Conservation (phyloP, 2,797 vertebrate species). For the Lepus oiostolus region DNA sequence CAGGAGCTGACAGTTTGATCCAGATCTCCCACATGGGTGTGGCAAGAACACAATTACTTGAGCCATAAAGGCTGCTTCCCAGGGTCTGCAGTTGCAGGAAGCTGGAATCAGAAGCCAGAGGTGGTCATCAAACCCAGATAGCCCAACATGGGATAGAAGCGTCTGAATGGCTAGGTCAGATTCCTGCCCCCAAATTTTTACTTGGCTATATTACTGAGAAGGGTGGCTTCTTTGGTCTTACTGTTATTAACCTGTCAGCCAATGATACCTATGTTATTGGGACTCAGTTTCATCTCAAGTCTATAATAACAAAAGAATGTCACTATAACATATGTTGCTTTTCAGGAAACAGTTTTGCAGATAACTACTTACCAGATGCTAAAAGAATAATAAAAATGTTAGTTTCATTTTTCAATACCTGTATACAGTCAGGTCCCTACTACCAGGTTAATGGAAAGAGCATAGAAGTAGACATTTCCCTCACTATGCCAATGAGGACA, state of each 20-base stretch:
- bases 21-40: too few relatives aligned
- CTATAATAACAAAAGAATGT: conserved; percentile 45
- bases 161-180: too few relatives aligned
- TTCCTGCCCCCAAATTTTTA: background rate
- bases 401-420: conserved; percentile 42
- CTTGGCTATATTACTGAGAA: background rate
- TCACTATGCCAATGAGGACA: background rate
- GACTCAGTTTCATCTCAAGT: background rate
- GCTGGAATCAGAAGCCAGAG: too few relatives aligned
- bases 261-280: background rate
- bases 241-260: conserved; percentile 26
- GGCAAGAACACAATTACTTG: too few relatives aligned
- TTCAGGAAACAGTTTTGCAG: conserved; percentile 48
- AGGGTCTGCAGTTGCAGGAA: too few relatives aligned
- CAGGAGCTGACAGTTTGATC: too few relatives aligned
- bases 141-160: too few relatives aligned
- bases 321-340: background rate
- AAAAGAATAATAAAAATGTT: conserved; percentile 29
- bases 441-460: background rate
- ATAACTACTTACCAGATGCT: conserved; percentile 28
- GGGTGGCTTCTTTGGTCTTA: background rate
- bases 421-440: background rate
- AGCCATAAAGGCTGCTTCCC: too few relatives aligned
- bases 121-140: too few relatives aligned
- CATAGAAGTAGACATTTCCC: conserved; percentile 12